Percentiles rank a stretch among this genome's conserved stretches.
phyloP scores from a whole-genome alignment of 2,797 vertebrate genomes.

The Pseudomugil gertrudae region DNA sequence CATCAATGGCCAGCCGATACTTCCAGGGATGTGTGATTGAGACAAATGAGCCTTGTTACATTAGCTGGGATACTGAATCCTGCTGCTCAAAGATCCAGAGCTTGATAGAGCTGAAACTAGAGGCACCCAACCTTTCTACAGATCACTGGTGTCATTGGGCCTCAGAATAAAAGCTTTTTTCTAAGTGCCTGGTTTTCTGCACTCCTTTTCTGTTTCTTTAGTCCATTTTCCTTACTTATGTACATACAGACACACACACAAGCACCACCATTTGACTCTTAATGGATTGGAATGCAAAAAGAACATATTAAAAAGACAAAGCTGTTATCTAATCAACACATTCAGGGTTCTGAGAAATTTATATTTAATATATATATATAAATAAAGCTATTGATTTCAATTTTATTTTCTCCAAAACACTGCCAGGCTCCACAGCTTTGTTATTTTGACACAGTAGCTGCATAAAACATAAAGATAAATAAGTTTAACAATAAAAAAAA shows the following conservation, averaged over 20 bases:
- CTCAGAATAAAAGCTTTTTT: slow-evolving; percentile 55
- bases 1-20: slow-evolving; percentile 81
- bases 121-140: slow-evolving; percentile 82
- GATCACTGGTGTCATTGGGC: slow-evolving; percentile 75
- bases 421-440: too few species aligned
- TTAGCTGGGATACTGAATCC: slow-evolving; percentile 83
- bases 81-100: slow-evolving; percentile 80
- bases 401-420: too few species aligned
- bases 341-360: too few species aligned
- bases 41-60: slow-evolving; percentile 86
- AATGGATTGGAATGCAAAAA: slow-evolving; percentile 41
- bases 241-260: slow-evolving; percentile 14
- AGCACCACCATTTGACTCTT: slow-evolving; percentile 22
- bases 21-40: slow-evolving; percentile 83
- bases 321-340: slow-evolving; percentile 61
- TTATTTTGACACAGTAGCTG: not conserved
- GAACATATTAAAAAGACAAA: slow-evolving; percentile 46
- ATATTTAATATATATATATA: too few species aligned
- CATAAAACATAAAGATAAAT: not conserved
- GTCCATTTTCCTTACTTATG: slow-evolving; percentile 24
- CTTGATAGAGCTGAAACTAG: slow-evolving; percentile 84
- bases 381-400: too few species aligned
- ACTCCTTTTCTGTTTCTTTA: slow-evolving; percentile 1
- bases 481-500: too few species aligned
- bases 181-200: slow-evolving; percentile 38